Percentiles rank a stretch among this genome's conserved stretches.
Evolutionary conservation across 2,113 vertebrate genomes (phyloP).

Genomic region (Meriones unguiculatus): DNA sequence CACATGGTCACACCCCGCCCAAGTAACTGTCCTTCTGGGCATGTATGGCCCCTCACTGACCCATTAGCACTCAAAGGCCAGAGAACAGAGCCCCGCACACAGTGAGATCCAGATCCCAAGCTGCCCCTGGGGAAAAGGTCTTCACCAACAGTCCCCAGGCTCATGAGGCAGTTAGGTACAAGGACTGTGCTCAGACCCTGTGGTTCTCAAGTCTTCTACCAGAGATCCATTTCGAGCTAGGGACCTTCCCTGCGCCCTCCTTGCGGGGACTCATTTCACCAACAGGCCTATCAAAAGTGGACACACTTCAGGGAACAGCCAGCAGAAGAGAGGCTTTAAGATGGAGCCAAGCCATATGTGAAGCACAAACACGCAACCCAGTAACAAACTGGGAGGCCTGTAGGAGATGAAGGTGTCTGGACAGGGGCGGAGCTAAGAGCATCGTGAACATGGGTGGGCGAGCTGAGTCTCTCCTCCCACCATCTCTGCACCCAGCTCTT

Average conservation of each 20-base stretch:
- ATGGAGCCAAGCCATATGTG: neutral
- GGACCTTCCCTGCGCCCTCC: neutral
- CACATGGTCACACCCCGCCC: neutral
- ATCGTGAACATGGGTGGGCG: neutral
- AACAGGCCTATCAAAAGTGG: neutral
- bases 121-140: neutral
- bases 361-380: accelerated
- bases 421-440: neutral
- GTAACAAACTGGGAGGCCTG: neutral
- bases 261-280: neutral
- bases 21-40: neutral
- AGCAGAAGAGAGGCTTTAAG: neutral
- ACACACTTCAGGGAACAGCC: neutral
- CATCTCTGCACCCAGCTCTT: neutral
- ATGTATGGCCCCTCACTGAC: neutral
- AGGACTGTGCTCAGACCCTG: neutral
- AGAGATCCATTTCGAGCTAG: neutral
- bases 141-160: neutral
- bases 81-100: neutral
- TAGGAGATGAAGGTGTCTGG: no score
- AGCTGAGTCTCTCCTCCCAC: accelerated
- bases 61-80: neutral
- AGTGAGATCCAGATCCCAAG: neutral
- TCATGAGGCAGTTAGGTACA: neutral
- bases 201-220: neutral